Evolutionary conservation across 2,888 invertebrate species (phyloP), one percentile per base, ranked within the genome.

Genomic region (Dryocosmus kuriphilus): DNA sequence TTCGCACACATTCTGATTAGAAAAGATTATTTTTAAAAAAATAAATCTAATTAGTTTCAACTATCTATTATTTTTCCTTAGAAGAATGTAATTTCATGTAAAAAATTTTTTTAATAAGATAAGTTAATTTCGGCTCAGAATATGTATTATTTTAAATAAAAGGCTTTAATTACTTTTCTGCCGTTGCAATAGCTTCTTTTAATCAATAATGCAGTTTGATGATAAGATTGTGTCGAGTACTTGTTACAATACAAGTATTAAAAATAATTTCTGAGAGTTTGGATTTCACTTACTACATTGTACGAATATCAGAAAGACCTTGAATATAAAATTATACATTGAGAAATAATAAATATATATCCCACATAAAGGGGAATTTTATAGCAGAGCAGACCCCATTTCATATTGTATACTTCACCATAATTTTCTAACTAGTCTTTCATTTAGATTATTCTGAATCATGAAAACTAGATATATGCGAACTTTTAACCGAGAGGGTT

Each of bases 371-470:
- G 60, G 60, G 60, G 60, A 27, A 60, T 9, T 60, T 24, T 27
- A 60, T 60, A 60, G 14, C 27, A 60, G 24, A 57, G 24, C 14
- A 57, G 27, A 24, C 16, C 60, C 6, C 24, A 22, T 22, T 57
- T 27, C 14, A 57, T 57, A 57, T 57, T 24, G 24, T 16, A 60
- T 60, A 7, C 60, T 27, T 24, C 27, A 27, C 60, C 60, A 60
- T 60, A 60, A 60, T 60, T 60, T 60, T 16, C 27, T 60, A 60
- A 27, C 60, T 60, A 6, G 27, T 27, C 60, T 60, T 60, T 60
- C 60, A 60, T 60, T 60, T 60, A 60, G 60, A 60, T 60, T 60
- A 16, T 60, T 16, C 16, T 60, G 60, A 60, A 60, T 60, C 27
- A 60, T 60, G 60, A 60, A 60, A 27, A 60, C 27, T 60, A 24